Percentiles rank a stretch among this genome's conserved stretches.
phyloP scores from a whole-genome alignment of 2,113 vertebrate genomes.

The Sporophila hypoxantha region DNA sequence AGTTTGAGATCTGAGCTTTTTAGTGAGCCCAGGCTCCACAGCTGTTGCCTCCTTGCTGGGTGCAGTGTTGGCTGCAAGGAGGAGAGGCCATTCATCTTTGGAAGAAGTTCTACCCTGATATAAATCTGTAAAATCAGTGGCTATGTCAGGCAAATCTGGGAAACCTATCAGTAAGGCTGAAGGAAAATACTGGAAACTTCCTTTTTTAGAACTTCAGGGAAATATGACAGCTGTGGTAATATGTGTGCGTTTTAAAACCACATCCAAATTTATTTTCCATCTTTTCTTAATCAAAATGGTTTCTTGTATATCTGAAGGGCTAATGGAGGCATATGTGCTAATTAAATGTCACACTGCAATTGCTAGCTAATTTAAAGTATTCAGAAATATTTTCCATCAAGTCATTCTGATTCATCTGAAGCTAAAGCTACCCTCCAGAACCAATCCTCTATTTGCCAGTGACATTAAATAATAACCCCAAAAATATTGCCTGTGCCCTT shows the following conservation, averaged over 20 bases:
- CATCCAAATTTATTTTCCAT: not conserved
- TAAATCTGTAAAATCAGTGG: not conserved
- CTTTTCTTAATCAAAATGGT: slow-evolving; percentile 7
- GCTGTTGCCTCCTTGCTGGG: not conserved
- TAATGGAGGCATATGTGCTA: not conserved
- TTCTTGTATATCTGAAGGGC: not conserved
- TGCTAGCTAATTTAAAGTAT: slow-evolving; percentile 15
- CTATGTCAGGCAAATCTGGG: not conserved
- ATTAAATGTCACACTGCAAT: slow-evolving; percentile 16
- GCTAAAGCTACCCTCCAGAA: not conserved
- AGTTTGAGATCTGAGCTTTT: not conserved
- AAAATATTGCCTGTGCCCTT: not conserved
- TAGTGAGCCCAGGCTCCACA: not conserved
- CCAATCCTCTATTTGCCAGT: not conserved
- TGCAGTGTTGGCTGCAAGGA: not conserved
- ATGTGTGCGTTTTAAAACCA: not conserved
- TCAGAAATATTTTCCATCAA: not conserved
- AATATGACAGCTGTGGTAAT: not conserved
- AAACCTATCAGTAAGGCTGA: not conserved
- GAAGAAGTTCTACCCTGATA: not conserved
- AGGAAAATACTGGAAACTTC: not conserved
- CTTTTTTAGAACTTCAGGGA: not conserved
- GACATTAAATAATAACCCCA: not conserved
- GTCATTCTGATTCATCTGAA: not conserved
- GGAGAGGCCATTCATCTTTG: not conserved